Evolutionary conservation across 1,140 invertebrate genomes (phyloP).

Genomic region (Lucilia cuprina): DNA sequence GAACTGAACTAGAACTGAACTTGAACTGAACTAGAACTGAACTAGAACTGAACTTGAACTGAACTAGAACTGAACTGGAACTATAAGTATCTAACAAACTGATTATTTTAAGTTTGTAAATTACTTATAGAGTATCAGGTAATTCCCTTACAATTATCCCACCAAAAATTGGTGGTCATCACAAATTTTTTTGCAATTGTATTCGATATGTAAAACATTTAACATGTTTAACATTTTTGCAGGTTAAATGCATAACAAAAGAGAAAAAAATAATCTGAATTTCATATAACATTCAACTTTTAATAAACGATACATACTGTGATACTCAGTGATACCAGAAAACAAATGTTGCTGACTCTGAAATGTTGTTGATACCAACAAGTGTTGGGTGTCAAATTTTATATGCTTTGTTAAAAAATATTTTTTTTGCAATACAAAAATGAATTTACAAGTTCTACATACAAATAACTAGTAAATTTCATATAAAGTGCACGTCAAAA

Average conservation of each 20-base stretch:
- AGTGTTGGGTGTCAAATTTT: conserved; percentile 5
- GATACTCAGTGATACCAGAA: not conserved
- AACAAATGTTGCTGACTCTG: not conserved
- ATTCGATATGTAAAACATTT: not conserved
- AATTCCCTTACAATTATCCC: not conserved
- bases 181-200: not conserved
- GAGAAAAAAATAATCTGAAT: not conserved
- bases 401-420: not conserved
- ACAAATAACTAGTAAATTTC: too few relatives aligned
- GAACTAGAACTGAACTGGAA: too few relatives aligned
- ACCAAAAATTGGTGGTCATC: not conserved
- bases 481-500: too few relatives aligned
- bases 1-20: too few relatives aligned
- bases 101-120: too few relatives aligned
- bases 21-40: too few relatives aligned
- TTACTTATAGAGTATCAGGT: not conserved
- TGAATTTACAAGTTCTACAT: not conserved
- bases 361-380: not conserved
- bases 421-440: not conserved
- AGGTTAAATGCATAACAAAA: not conserved
- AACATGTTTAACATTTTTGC: not conserved
- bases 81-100: too few relatives aligned
- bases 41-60: too few relatives aligned
- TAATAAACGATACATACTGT: too few relatives aligned
- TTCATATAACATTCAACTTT: not conserved